These are phyloP conservation scores for Scolopax mira DNA, from an alignment of 2,113 vertebrate species.

Conservation along the genomic window DNA sequence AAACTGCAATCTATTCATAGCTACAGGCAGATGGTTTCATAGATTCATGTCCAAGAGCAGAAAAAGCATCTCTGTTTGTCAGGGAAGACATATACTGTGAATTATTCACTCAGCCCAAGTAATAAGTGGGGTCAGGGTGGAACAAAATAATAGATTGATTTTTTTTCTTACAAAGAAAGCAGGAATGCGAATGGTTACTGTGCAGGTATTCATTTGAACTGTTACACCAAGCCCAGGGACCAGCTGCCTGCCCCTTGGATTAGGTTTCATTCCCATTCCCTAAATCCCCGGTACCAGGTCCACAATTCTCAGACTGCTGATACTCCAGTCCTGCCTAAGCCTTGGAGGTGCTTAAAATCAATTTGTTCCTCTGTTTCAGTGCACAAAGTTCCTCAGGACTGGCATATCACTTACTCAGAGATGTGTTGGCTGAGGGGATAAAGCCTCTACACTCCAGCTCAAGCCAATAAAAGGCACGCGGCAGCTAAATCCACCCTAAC, in stretches of 20 bases:
- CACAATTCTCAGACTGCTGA: neutral
- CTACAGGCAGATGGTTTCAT: constrained; percentile 36
- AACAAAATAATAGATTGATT: neutral
- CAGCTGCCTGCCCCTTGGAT: neutral
- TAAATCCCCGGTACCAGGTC: accelerated
- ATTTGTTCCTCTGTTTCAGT: neutral
- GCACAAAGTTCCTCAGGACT: neutral
- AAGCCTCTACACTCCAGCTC: neutral
- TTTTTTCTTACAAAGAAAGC: neutral
- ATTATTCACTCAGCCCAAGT: constrained; percentile 16
- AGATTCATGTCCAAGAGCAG: neutral
- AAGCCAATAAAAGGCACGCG: neutral
- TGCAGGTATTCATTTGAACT: neutral
- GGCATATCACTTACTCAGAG: neutral
- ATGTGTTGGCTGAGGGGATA: neutral
- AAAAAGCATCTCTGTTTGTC: neutral
- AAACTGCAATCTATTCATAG: constrained; percentile 38
- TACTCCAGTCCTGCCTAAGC: neutral
- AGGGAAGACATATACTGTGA: neutral
- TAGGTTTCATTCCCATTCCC: neutral
- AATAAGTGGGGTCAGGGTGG: neutral
- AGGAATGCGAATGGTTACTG: neutral
- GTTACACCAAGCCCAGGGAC: neutral
- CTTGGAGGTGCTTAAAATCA: constrained; percentile 13
- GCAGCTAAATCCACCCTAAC: neutral